Base-by-base conservation (phyloP, 2,797 vertebrate species). In the Chaetodon trifasciatus region DNA sequence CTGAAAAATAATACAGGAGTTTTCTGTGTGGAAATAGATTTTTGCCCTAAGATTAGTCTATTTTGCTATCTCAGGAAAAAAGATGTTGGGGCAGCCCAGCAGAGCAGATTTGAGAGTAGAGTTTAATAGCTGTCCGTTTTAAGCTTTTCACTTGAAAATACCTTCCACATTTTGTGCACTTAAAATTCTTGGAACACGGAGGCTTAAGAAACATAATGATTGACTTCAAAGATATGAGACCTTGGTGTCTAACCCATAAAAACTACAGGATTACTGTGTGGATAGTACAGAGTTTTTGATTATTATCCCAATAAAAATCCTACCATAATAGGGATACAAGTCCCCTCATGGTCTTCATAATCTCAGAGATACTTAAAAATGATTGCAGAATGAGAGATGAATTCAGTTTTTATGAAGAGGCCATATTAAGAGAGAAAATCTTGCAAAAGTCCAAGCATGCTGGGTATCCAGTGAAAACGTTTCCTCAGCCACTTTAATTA, bases 121-220 rank as follows among this genome's bases (percentile, higher is more conserved):
- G 7, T 68, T 62, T 6, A 44, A 1, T n/a, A 63, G 44, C 57
- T 84, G 52, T 58, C 52, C 2, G n/a, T 47, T 64, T 72, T 10
- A 39, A 35, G 37, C 9, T 11, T 63, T 53, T 44, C 8, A 56
- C 52, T 23, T n/a, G 8, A 16, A 69, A 55, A n/a, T 35, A 55
- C 21, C 5, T 32, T 11, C 16, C 10, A 40, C 23, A 39, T 63
- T 56, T 37, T 60, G 5, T 40, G 21, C 67, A 42, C 35, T 53
- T 32, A 2, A 52, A 60, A 17, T 23, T 55, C 8, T 8, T 17
- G 21, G 50, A 50, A 40, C 13, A 32, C 1, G 6, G 3, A 40
- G 17, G n/a, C 42, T 49, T 60, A 5, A 35, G 21, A 28, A 63
- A 60, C 40, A 21, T 24, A 37, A 60, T 17, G 11, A 3, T 8